These are phyloP conservation scores for Noctilio leporinus DNA, from an alignment of 2,113 vertebrate species.

Conservation along the genomic window DNA sequence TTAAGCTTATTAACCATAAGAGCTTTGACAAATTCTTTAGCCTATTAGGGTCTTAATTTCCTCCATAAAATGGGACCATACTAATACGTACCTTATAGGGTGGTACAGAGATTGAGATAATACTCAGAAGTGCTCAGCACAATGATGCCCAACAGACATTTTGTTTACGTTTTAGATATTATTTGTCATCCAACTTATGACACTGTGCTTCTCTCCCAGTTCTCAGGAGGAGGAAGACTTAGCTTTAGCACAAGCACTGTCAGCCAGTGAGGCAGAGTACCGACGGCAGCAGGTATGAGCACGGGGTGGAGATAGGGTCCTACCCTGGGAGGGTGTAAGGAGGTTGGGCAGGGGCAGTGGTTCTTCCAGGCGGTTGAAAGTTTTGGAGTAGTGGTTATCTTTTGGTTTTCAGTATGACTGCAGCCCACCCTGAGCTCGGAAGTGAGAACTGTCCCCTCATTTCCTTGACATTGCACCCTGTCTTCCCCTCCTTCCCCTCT, in stretches of 20 bases:
- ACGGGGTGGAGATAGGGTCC: neutral
- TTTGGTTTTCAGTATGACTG: neutral
- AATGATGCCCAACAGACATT: neutral
- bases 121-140: neutral
- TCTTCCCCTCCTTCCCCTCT: conserved; percentile 2
- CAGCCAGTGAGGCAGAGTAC: conserved; percentile 95
- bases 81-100: neutral
- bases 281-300: conserved; percentile 81
- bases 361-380: neutral
- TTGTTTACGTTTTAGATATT: neutral
- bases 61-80: neutral
- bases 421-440: neutral
- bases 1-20: neutral
- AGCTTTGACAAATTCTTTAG: conserved; percentile 3
- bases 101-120: neutral
- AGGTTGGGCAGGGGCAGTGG: neutral
- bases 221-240: conserved; percentile 95
- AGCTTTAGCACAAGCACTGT: conserved; percentile 92
- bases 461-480: neutral
- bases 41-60: neutral
- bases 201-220: conserved; percentile 77
- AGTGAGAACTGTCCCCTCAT: neutral
- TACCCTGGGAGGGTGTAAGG: neutral
- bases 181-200: neutral
- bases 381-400: neutral